Base-by-base conservation (phyloP, 2,113 vertebrate species). In the Agelaius tricolor region DNA sequence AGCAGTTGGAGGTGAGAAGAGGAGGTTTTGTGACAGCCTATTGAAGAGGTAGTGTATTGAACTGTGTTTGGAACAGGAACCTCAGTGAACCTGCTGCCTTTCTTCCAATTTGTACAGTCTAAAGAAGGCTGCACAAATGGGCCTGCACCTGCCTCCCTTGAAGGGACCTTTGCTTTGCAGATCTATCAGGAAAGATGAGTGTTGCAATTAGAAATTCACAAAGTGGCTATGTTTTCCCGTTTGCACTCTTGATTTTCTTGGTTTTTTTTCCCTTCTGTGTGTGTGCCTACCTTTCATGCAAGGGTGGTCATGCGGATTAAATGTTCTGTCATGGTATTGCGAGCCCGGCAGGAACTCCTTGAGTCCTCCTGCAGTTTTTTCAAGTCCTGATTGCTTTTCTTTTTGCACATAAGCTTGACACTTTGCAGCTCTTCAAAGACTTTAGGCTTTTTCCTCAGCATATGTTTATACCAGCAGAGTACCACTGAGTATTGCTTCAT, bases 391-490 rank as follows among this genome's bases (percentile, higher is more conserved):
- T 74, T 5, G 22, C 77, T 83, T 89, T 94, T 90, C 33, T 44
- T 74, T 95, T 72, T 58, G 27, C 31, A 10, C 11, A 1, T 88
- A 69, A 68, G 37, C 71, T 84, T 90, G 37, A 91, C 84, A 90
- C 21, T 80, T 28, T 61, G 41, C 30, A 80, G 57, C 66, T 96
- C 26, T 93, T 85, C 4, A 7, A 89, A 96, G 71, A 28, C 75
- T 93, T 85, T 80, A 81, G 62, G 51, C 31, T 91, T 93, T 96
- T 87, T 55, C 73, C 30, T 96, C 33, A 89, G 58, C 69, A 55
- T 84, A 63, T 91, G 62, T 80, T 96, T 95, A 61, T 93, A 76
- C 15, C 68, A 78, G 47, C 80, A 87, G 63, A 91, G 33, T 90
- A 84, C 33, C 57, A 43, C 58, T 71, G 74, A 59, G 39, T 82